A percentile compares a stretch with the other conserved stretches of the same genome.
phyloP scores from a whole-genome alignment of 2,888 invertebrate genomes.

The Trisateles emortualis region DNA sequence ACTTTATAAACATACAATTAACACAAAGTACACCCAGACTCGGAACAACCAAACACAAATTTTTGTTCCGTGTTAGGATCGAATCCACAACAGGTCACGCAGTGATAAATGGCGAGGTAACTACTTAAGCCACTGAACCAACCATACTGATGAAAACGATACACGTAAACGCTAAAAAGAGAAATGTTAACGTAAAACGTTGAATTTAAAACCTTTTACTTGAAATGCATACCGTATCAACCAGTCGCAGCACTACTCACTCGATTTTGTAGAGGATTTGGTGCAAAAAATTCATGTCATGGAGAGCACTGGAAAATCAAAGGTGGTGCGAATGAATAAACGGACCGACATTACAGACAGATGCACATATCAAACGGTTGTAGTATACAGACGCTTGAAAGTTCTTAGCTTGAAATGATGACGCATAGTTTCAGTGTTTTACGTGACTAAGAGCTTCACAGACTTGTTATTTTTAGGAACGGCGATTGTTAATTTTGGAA shows the following conservation, averaged over 20 bases:
- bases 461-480: neutral
- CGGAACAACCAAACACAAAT: no score
- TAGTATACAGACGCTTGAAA: slow-evolving; percentile 24
- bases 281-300: slow-evolving; percentile 25
- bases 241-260: slow-evolving; percentile 24
- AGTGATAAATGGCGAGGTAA: no score
- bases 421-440: slow-evolving; percentile 42
- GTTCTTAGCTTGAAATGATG: slow-evolving; percentile 43
- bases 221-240: slow-evolving; percentile 24
- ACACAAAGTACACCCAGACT: no score
- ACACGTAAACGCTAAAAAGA: slow-evolving; percentile 10
- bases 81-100: no score
- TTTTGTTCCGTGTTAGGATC: no score
- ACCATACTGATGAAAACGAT: slow-evolving; percentile 11
- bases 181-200: slow-evolving; percentile 6
- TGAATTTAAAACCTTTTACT: slow-evolving; percentile 25
- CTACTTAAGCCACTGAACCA: no score
- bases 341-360: slow-evolving; percentile 14
- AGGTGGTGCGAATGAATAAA: slow-evolving; percentile 34
- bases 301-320: slow-evolving; percentile 37
- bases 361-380: slow-evolving; percentile 32
- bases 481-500: no score
- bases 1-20: no score
- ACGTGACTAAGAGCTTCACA: slow-evolving; percentile 26
- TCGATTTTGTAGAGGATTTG: slow-evolving; percentile 31